phyloP scores from a whole-genome alignment of 2,113 vertebrate genomes.

The Equus quagga region DNA sequence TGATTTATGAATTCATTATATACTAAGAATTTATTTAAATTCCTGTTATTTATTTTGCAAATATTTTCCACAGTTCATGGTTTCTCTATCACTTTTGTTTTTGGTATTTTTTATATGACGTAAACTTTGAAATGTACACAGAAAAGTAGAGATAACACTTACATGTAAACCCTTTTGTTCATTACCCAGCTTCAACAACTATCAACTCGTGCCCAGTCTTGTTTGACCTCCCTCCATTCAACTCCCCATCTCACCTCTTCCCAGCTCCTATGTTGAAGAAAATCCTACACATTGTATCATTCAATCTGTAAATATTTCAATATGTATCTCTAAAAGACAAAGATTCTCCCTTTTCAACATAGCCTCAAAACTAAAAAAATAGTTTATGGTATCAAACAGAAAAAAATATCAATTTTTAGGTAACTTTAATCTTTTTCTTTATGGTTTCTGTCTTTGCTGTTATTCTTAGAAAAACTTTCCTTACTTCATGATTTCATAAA shows the following conservation, averaged over 20 bases:
- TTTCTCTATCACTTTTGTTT: not conserved
- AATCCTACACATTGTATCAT: not conserved
- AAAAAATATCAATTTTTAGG: not conserved
- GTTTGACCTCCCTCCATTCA: not conserved
- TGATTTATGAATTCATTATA: not conserved
- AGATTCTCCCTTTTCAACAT: not conserved
- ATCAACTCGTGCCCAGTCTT: not conserved
- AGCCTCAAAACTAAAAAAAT: conserved; percentile 8
- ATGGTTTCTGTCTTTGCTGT: not conserved
- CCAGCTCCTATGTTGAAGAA: not conserved
- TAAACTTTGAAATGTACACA: not conserved
- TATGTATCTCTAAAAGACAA: not conserved
- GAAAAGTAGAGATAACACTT: not conserved
- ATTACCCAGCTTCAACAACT: not conserved
- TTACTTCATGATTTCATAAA: not conserved
- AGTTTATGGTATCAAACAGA: conserved; percentile 9
- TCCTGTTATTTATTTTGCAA: not conserved
- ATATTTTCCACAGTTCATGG: not conserved
- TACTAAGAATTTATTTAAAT: not conserved
- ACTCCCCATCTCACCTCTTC: not conserved
- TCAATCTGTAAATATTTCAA: conserved; percentile 23
- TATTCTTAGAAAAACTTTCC: conserved; percentile 9
- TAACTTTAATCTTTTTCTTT: conserved; percentile 43
- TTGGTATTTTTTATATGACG: not conserved
- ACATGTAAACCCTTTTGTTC: not conserved